Base-by-base conservation (phyloP, 2,888 invertebrate species). In the Pachycephus smyrnensis region DNA sequence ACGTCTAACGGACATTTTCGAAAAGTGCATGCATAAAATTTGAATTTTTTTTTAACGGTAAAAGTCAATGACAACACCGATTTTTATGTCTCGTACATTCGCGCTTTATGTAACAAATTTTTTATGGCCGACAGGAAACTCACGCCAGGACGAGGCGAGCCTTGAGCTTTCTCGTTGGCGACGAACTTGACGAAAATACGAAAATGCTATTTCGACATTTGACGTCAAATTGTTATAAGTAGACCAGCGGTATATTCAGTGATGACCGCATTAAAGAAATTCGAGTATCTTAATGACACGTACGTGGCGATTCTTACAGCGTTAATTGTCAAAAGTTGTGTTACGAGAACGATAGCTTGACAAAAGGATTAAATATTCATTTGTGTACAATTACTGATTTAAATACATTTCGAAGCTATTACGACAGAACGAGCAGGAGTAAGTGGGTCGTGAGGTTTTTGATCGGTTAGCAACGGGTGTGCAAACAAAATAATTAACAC, bases 161-260 rank as follows among this genome's bases (percentile, higher is more conserved):
- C 23, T 23, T 6, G 55, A 55, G 55, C 71, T 6, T 71, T 33
- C 32, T 31, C 4, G 4, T 33, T 31, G 32, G 71, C 71, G 31
- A 71, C 32, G 71, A 31, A 71, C 23, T 55, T 55, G 31, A 71
- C 71, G 33, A n/a, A 71, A 71, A 71, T 71, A 71, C 71, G 71
- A 23, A 11, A 33, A 23, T 33, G 71, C 71, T 71, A 71, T 71
- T 71, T 71, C 31, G 31, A 71, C 6, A 71, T 31, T 71, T 71
- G 71, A 71, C 71, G 71, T 71, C 71, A 71, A 71, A 71, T 71
- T 33, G 71, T 31, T 71, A 31, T 71, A 71, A 31, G 71, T 71
- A 33, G 71, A 55, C 55, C 9, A 55, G 55, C 23, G 23, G 55
- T 55, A 55, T 55, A 55, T 55, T 55, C 23, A 15, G 55, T 23